phyloP scores from a whole-genome alignment of 1,140 invertebrate species.

The Caenorhabditis briggsae region DNA sequence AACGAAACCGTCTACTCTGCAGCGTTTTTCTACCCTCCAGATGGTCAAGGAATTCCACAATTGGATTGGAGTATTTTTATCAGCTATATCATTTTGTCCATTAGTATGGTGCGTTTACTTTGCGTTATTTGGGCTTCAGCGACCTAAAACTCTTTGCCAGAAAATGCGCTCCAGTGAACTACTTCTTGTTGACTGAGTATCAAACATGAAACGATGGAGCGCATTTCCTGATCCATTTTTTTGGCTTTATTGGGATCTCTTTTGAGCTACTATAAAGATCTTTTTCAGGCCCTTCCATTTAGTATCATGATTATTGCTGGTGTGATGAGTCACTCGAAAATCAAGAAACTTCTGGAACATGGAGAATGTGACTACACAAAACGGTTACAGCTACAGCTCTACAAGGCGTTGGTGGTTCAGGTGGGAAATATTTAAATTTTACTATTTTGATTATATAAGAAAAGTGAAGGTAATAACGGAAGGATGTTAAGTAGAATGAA shows the following conservation, averaged over 20 bases:
- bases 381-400: background rate
- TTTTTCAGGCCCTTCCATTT: background rate
- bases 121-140: too few relatives aligned
- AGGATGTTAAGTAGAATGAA: too few relatives aligned
- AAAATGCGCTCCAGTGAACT: too few relatives aligned
- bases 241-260: too few relatives aligned
- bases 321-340: background rate
- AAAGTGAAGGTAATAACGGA: background rate
- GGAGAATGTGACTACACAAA: slow-evolving; percentile 33
- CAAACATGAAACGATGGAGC: too few relatives aligned
- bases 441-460: background rate
- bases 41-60: background rate
- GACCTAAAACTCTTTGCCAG: too few relatives aligned
- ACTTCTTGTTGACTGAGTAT: background rate
- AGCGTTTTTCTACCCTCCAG: background rate
- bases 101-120: background rate
- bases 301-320: background rate
- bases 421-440: background rate
- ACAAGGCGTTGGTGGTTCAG: slow-evolving; percentile 10
- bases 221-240: too few relatives aligned
- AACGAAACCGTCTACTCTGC: slow-evolving; percentile 25
- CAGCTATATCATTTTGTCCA: background rate
- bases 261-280: too few relatives aligned
- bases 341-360: slow-evolving; percentile 8
- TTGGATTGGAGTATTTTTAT: background rate